Conservation (phyloP, 2,797 vertebrate genomes). For the Fratercula arctica region DNA sequence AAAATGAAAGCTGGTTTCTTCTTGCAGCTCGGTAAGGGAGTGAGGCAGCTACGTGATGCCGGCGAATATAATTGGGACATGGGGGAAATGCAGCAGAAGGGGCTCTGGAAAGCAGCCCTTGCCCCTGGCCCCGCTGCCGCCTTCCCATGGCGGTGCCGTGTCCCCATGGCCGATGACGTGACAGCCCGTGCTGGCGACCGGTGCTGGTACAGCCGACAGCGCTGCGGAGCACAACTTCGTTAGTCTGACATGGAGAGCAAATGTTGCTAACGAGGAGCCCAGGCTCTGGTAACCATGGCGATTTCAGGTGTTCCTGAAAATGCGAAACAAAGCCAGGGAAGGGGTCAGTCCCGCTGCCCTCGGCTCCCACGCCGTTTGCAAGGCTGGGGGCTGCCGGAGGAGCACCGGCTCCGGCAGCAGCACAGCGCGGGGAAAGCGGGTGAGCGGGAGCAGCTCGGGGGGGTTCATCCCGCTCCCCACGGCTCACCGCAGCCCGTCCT, state of each 20-base stretch:
- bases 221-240: conserved; percentile 27
- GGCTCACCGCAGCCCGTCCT: not conserved
- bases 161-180: not conserved
- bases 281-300: conserved; percentile 70
- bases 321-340: conserved; percentile 39
- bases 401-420: not conserved
- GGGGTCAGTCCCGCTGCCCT: not conserved
- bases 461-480: not conserved
- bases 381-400: not conserved
- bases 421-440: accelerated
- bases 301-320: conserved; percentile 63
- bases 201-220: not conserved
- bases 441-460: not conserved
- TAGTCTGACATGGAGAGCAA: conserved; percentile 64
- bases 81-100: not conserved
- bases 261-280: conserved; percentile 64
- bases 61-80: not conserved
- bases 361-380: accelerated
- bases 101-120: not conserved
- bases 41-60: not conserved
- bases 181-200: not conserved
- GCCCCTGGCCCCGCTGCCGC: not conserved
- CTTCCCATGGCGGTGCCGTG: not conserved
- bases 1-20: not conserved
- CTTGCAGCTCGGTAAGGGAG: not conserved